Percentiles rank a stretch among this genome's conserved stretches.
phyloP scores from a whole-genome alignment of 1,140 invertebrate species.

The Mylabris phalerata region DNA sequence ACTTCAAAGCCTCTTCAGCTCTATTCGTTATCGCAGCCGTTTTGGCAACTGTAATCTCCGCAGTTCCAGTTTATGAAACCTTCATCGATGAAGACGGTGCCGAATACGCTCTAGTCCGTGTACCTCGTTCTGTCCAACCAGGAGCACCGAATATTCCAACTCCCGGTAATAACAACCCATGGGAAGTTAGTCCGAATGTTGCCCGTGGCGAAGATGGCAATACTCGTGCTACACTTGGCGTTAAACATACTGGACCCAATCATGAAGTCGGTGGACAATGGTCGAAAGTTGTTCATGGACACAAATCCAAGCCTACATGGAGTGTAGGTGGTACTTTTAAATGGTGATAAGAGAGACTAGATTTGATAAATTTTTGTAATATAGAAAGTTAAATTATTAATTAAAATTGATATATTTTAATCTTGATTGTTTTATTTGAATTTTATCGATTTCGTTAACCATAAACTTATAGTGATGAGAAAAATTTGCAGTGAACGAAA shows the following conservation, averaged over 20 bases:
- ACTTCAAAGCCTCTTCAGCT: neutral
- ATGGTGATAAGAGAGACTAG: conserved; percentile 9
- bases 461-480: no score
- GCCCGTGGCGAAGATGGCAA: conserved; percentile 20
- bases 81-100: neutral
- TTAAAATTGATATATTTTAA: no score
- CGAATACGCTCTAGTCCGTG: neutral
- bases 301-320: conserved; percentile 22
- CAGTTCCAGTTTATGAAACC: neutral
- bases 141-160: neutral
- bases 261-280: conserved; percentile 23
- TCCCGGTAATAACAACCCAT: neutral
- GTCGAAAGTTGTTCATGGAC: conserved; percentile 18
- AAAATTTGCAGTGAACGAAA: no score
- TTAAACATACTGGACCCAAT: conserved; percentile 20
- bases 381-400: no score
- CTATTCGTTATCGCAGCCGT: neutral
- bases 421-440: no score
- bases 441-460: no score
- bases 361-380: no score
- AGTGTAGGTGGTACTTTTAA: conserved; percentile 21
- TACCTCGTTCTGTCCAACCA: neutral
- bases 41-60: neutral
- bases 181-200: conserved; percentile 20
- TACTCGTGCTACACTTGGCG: conserved; percentile 5